Conservation (phyloP, 2,888 invertebrate species). For the Luperina nickerlii region DNA sequence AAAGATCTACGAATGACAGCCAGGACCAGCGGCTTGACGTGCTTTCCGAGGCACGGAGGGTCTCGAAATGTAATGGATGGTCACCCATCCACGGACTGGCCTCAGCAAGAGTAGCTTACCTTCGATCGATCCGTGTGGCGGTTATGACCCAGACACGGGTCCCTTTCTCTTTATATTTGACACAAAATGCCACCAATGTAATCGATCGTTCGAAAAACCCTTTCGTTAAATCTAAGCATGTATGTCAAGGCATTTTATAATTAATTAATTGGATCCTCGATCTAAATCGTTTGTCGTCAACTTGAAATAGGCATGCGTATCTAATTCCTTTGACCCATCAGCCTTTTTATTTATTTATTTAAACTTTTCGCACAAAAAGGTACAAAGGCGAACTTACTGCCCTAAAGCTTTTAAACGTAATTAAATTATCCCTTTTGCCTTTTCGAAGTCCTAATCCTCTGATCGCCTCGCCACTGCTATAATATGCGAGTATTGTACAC, state of each 20-base stretch:
- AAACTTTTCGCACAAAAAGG: too few relatives aligned
- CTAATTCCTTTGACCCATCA: slow-evolving; percentile 23
- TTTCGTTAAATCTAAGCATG: slow-evolving; percentile 19
- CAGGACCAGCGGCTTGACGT: background rate
- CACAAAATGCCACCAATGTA: background rate
- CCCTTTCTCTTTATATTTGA: background rate
- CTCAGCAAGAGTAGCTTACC: background rate
- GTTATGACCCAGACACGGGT: background rate
- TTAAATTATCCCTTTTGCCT: slow-evolving; percentile 34
- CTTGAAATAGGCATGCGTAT: slow-evolving; percentile 43
- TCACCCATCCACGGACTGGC: background rate
- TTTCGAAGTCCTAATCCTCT: slow-evolving; percentile 1
- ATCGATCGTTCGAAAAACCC: slow-evolving; percentile 8
- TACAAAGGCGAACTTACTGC: background rate
- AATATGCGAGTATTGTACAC: background rate
- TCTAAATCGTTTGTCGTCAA: slow-evolving; percentile 22
- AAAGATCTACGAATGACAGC: background rate
- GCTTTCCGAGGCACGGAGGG: too few relatives aligned
- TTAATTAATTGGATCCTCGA: slow-evolving; percentile 38
- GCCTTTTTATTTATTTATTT: slow-evolving; percentile 12
- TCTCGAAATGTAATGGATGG: background rate
- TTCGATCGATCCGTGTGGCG: too few relatives aligned
- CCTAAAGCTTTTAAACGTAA: slow-evolving; percentile 27
- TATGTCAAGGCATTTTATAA: slow-evolving; percentile 9
- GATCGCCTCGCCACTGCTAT: background rate